Evolutionary conservation across 2,797 vertebrate genomes (phyloP).

Genomic region (Acrocephalus scirpaceus): DNA sequence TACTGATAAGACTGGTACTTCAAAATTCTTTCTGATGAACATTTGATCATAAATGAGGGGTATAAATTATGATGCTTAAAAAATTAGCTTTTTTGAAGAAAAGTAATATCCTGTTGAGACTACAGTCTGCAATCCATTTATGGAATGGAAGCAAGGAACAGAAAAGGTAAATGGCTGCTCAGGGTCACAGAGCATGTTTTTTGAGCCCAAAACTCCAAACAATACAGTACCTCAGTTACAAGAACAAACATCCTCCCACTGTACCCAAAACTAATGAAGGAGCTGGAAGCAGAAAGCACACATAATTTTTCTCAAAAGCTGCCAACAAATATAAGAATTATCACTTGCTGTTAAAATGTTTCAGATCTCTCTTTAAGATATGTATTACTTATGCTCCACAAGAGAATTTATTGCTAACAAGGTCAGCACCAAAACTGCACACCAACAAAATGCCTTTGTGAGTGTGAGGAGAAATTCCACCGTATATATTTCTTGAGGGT

Average conservation of each 20-base stretch:
- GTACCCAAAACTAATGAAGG: not conserved
- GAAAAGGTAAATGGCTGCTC: not conserved
- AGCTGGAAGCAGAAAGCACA: not conserved
- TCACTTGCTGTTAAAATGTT: conserved; percentile 12
- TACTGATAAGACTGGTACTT: not conserved
- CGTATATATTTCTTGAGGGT: not conserved
- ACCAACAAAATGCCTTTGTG: not conserved
- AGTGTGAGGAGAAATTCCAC: not conserved
- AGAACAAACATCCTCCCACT: not conserved
- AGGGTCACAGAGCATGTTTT: not conserved
- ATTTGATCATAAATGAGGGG: not conserved
- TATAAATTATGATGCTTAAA: not conserved
- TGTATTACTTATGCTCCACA: not conserved
- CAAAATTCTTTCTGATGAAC: not conserved
- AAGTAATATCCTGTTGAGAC: not conserved
- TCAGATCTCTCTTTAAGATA: not conserved
- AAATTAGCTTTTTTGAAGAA: not conserved
- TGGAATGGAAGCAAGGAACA: not conserved
- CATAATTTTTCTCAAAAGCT: conserved; percentile 10
- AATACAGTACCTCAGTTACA: not conserved
- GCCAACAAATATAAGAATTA: not conserved
- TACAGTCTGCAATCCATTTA: not conserved
- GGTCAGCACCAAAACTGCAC: not conserved
- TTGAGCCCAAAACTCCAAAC: not conserved
- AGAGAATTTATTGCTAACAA: not conserved